Evolutionary conservation across 2,888 invertebrate species (phyloP), one percentile per base, ranked within the genome.

Genomic region (Choreutis nemorana): DNA sequence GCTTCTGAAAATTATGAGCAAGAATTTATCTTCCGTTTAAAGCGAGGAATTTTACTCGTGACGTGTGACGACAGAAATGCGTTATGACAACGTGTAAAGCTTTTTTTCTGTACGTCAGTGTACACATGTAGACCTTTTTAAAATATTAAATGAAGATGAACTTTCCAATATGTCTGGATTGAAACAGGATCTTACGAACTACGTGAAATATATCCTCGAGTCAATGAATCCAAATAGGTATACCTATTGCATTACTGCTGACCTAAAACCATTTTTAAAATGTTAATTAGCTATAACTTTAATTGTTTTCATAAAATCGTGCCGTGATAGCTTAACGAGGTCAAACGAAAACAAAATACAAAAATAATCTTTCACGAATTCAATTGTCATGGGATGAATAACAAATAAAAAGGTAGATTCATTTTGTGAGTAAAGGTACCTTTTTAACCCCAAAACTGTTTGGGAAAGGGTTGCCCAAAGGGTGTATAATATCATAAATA

Each of bases 401-500:
- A 18, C 5, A 18, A 6, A 18, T 6, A 18, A 18, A 8, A 1
- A 2, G 24, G 14, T 45, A 48, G 44, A 57, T 56, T 55, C 45
- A 45, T 42, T 49, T 49, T 41, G 46, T n/a, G n/a, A n/a, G n/a
- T n/a, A 51, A 42, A 41, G 40, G 34, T 34, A 31, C 36, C n/a
- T n/a, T n/a, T n/a, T n/a, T n/a, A 44, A 39, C 39, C 44, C 44
- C 39, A n/a, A 26, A 40, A 40, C 33, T 21, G 37, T 40, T 51
- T 50, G 42, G 39, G 45, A 41, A 52, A 51, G 54, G 63, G 55
- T 50, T 42, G 35, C 52, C 55, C 57, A 36, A 33, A 50, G 58
- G 59, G 55, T n/a, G n/a, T n/a, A 48, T 65, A 55, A 64, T 67
- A 64, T 65, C 61, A 61, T 67, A 65, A 73, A 67, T n/a, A n/a